phyloP scores from a whole-genome alignment of 2,888 invertebrate species.

The Lasioglossum lativentre region DNA sequence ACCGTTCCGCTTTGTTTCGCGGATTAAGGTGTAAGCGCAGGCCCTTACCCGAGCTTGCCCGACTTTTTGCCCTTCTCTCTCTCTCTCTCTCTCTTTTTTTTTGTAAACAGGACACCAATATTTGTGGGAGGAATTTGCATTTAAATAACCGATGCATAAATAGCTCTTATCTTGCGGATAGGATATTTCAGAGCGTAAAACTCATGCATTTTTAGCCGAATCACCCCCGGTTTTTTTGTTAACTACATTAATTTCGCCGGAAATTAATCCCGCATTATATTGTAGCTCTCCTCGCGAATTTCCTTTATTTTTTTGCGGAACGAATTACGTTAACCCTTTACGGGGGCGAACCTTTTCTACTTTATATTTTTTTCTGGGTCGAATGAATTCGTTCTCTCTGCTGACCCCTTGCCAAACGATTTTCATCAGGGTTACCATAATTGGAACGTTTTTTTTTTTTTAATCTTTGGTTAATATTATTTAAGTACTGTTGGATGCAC shows the following conservation, averaged over 20 bases:
- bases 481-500: not conserved
- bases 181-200: conserved; percentile 2
- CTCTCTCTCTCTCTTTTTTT: not conserved
- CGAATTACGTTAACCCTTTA: not conserved
- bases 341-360: not conserved
- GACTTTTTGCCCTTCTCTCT: not conserved
- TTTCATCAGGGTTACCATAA: not conserved
- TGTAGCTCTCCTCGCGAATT: not conserved
- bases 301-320: not conserved
- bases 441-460: not conserved
- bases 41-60: not conserved
- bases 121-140: conserved; percentile 12
- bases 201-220: conserved; percentile 16
- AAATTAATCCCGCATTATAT: not conserved
- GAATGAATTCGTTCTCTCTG: not conserved
- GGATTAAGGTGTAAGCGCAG: not conserved
- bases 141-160: conserved; percentile 14
- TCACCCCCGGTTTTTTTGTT: not conserved
- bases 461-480: no score
- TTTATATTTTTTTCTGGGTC: not conserved
- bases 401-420: not conserved
- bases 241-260: not conserved
- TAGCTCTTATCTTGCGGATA: conserved; percentile 8
- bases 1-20: not conserved
- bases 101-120: not conserved